Percentiles rank a stretch among this genome's conserved stretches.
phyloP scores from a whole-genome alignment of 2,113 vertebrate species.

The Coracopsis vasa region DNA sequence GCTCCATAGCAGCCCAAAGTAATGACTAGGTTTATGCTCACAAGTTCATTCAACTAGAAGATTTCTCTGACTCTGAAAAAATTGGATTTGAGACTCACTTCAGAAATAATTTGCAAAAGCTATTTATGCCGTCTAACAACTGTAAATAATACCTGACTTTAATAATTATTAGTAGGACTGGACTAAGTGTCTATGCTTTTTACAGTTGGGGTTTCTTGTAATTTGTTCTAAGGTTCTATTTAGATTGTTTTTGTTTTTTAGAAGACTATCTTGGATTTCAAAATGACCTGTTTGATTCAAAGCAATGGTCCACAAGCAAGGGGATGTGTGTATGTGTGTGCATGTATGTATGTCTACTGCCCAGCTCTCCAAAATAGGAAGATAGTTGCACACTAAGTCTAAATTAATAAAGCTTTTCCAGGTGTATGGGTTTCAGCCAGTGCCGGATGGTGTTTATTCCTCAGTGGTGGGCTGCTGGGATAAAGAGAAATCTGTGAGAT shows the following conservation, averaged over 20 bases:
- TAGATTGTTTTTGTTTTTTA: neutral
- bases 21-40: neutral
- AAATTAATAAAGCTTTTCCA: neutral
- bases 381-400: neutral
- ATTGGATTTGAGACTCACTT: neutral
- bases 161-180: neutral
- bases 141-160: neutral
- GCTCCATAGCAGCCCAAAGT: neutral
- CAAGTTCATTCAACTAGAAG: neutral
- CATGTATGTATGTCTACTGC: neutral
- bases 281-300: neutral
- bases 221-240: neutral
- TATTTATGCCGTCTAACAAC: neutral
- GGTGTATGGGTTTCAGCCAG: neutral
- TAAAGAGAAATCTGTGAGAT: neutral
- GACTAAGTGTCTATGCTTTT: neutral
- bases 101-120: neutral
- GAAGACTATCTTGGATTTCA: neutral
- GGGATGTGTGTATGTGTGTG: neutral
- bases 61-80: neutral
- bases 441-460: accelerated
- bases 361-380: neutral
- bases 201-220: neutral
- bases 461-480: neutral
- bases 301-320: neutral